phyloP scores from a whole-genome alignment of 2,113 vertebrate genomes.

The Sylvia atricapilla region DNA sequence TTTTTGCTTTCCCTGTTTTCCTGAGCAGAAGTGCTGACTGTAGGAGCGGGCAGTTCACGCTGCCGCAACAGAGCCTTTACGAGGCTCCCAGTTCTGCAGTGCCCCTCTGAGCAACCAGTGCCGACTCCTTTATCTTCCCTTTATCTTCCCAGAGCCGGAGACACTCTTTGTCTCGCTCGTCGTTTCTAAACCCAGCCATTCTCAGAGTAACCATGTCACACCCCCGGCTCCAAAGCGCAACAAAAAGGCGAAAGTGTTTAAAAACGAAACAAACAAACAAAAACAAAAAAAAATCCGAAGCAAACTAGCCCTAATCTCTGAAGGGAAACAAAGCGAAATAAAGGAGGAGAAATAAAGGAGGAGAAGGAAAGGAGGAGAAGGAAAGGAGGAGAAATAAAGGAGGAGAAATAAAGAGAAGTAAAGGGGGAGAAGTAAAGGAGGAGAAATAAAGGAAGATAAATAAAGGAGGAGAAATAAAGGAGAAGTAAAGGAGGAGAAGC shows the following conservation, averaged over 20 bases:
- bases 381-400: too few species aligned
- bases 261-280: background rate
- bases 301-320: background rate
- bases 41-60: background rate
- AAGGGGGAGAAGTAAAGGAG: background rate
- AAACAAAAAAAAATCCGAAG: background rate
- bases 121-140: background rate
- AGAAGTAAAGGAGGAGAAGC: too few species aligned
- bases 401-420: too few species aligned
- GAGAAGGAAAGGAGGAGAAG: too few species aligned
- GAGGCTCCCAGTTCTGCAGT: background rate
- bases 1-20: background rate
- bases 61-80: background rate
- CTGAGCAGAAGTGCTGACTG: background rate
- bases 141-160: fast-evolving
- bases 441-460: too few species aligned
- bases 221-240: fast-evolving
- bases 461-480: too few species aligned
- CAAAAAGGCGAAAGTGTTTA: background rate
- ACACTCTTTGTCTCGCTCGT: background rate
- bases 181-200: background rate
- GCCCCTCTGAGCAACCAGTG: background rate
- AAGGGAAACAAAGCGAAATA: background rate
- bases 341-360: too few species aligned
- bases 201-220: background rate